Evolutionary conservation across 2,797 vertebrate species (phyloP).

Genomic region (Sebastes iracundus): DNA sequence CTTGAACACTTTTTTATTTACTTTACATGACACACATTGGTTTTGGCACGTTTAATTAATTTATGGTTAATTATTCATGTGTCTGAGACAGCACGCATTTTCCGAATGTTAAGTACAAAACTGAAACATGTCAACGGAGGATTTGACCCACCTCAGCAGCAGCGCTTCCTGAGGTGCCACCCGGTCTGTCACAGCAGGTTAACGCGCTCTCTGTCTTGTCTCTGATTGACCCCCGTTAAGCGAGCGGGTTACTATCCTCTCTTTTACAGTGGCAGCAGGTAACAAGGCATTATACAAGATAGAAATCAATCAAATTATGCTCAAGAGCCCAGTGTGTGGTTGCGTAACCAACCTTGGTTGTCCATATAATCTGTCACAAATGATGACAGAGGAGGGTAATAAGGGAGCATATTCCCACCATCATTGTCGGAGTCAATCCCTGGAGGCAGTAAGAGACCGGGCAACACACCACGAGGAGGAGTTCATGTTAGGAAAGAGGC

Average conservation of each 20-base stretch:
- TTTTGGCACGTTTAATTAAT: neutral
- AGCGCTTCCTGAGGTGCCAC: neutral
- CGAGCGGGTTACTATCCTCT: constrained; percentile 66
- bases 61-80: neutral
- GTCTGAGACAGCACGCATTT: neutral
- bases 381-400: constrained; percentile 77
- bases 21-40: neutral
- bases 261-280: constrained; percentile 76
- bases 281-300: constrained; percentile 80
- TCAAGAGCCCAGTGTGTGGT: constrained; percentile 77
- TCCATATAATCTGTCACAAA: constrained; percentile 76
- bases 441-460: constrained; percentile 2
- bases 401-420: constrained; percentile 61
- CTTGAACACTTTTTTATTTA: neutral
- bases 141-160: neutral
- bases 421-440: constrained; percentile 48
- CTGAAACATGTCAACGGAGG: neutral
- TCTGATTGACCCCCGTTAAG: constrained; percentile 83
- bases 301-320: constrained; percentile 81
- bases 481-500: constrained; percentile 1
- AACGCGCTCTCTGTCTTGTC: constrained; percentile 62
- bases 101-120: neutral
- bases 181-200: constrained; percentile 1
- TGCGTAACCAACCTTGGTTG: constrained; percentile 74
- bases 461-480: constrained; percentile 1